Evolutionary conservation across 2,113 vertebrate species (phyloP).

Genomic region (Alectura lathami): DNA sequence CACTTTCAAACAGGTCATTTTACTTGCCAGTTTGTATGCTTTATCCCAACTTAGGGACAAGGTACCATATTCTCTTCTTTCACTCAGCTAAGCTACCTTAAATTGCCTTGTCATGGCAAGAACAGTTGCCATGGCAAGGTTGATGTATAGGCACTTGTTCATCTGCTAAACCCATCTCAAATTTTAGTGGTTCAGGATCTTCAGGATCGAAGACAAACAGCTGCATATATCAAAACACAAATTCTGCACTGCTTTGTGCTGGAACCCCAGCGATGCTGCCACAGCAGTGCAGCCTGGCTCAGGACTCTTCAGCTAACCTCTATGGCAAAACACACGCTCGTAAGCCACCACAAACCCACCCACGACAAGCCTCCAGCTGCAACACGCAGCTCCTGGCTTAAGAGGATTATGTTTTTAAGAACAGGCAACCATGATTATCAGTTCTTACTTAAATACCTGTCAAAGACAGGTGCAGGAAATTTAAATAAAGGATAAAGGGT

Average conservation of each 20-base stretch:
- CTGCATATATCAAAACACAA: background rate
- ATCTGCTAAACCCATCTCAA: background rate
- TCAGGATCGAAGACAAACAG: background rate
- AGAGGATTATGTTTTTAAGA: background rate
- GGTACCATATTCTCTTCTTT: background rate
- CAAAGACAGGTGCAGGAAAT: background rate
- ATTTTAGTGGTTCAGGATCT: background rate
- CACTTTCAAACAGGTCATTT: background rate
- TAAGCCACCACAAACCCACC: background rate
- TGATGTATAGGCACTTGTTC: background rate
- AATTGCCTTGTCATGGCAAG: background rate
- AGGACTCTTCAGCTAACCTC: background rate
- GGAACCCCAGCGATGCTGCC: background rate
- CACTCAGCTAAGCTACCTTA: background rate
- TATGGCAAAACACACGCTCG: accelerated
- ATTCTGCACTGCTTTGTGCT: background rate
- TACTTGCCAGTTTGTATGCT: background rate
- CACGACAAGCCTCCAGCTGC: background rate
- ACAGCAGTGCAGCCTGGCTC: background rate
- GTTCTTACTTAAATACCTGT: background rate
- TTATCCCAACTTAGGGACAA: background rate
- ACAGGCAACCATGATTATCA: background rate
- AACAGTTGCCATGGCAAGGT: conserved; percentile 11
- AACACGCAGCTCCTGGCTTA: background rate
- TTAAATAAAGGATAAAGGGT: background rate